Base-by-base conservation (phyloP, 2,888 invertebrate genomes). In the Noctua comes region DNA sequence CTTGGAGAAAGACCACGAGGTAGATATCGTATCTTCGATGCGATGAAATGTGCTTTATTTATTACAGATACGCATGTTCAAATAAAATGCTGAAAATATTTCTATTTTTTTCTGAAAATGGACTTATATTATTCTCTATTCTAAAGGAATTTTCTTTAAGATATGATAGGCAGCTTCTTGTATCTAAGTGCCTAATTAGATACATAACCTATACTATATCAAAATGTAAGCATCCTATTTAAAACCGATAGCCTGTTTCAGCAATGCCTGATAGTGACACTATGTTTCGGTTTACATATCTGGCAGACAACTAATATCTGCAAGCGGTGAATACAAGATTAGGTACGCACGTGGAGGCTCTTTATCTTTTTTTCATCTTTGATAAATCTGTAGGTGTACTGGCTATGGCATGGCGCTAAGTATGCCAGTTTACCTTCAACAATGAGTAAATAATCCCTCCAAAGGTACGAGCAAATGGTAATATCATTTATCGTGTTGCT, bases 401-500 rank as follows among this genome's bases (percentile, higher is more conserved):
- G 13, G n/a, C 16, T 43, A n/a, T 43, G 43, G 43, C 43, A n/a
- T 43, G 43, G 43, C 43, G 1, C 43, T 46, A 46, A 21, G 7
- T 48, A 10, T 27, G 65, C n/a, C 57, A 68, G 68, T 57, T 48
- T 79, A 48, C 69, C 51, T 65, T 82, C 24, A 46, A 65, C 46
- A 64, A 64, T 65, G 64, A 81, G 27, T 13, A 64, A 57, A 64
- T 54, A 64, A 77, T 65, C 31, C 31, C 46, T 27, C 54, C 59
- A 79, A 65, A 80, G 72, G 48, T 48, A 64, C 57, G 43, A 79
- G 72, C 59, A 84, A 66, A 69, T 79, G 69, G 69, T 59, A 80
- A 66, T 40, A 51, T 54, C 16, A 77, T 73, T 82, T 83, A 85
- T 81, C 86, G 48, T 81, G 86, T 85, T 62, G 21, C 68, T 76